A percentile compares a stretch with the other conserved stretches of the same genome.
These are phyloP conservation scores for Brachionus koreanus DNA, from an alignment of 1,140 invertebrate genomes.

Conservation along the genomic window DNA sequence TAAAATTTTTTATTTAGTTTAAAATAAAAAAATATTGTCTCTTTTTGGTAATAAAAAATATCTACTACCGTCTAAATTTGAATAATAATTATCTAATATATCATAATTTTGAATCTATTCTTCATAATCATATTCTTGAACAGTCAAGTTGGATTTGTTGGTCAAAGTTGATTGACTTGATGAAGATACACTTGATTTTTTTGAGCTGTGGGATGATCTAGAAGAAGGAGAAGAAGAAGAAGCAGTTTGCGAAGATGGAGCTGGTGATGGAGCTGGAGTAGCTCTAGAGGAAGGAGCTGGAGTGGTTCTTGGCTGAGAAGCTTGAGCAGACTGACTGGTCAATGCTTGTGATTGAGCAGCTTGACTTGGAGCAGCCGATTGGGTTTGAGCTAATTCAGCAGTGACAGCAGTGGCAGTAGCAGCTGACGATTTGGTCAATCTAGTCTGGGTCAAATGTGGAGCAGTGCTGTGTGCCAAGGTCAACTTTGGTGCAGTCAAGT, in stretches of 20 bases:
- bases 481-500: not conserved
- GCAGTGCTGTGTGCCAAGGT: not conserved
- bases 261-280: not conserved
- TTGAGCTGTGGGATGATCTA: not conserved
- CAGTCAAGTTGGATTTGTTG: conserved; percentile 6
- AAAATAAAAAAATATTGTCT: not conserved
- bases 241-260: not conserved
- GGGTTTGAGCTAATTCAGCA: not conserved
- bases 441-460: not conserved
- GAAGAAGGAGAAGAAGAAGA: not conserved
- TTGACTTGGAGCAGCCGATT: not conserved
- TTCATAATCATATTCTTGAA: conserved; percentile 21
- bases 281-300: not conserved
- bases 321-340: not conserved
- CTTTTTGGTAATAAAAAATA: not conserved
- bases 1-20: not conserved
- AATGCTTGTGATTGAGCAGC: not conserved
- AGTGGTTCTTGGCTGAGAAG: not conserved
- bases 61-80: not conserved
- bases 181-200: not conserved
- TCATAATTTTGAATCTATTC: not conserved
- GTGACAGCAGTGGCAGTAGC: not conserved
- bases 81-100: not conserved
- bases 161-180: not conserved
- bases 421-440: not conserved